Conservation (phyloP, 2,888 invertebrate genomes). For the Stenodera caucasica region DNA sequence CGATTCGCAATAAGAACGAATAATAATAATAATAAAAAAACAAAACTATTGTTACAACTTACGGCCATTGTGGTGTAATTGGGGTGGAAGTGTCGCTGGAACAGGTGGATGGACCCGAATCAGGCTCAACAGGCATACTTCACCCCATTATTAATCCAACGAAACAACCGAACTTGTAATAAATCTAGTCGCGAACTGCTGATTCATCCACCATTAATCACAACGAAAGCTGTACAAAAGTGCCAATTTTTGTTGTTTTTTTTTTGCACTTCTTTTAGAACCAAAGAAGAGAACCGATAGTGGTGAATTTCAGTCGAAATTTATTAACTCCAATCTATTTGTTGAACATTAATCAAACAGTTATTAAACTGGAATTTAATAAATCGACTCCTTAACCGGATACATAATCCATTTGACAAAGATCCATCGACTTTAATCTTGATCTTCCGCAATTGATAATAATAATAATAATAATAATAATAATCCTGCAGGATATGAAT, state of each 20-base stretch:
- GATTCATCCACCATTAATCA: slow-evolving; percentile 45
- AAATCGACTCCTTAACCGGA: background rate
- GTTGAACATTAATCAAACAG: background rate
- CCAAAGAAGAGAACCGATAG: background rate
- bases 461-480: background rate
- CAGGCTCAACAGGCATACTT: slow-evolving; percentile 33
- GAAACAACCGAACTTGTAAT: slow-evolving; percentile 34
- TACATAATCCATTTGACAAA: background rate
- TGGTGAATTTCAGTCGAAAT: slow-evolving; percentile 5
- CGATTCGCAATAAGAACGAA: background rate
- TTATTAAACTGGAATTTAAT: background rate
- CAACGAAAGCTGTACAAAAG: slow-evolving; percentile 28
- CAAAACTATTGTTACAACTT: background rate
- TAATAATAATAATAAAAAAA: no score
- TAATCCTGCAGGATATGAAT: slow-evolving; percentile 68
- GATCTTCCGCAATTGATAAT: no score
- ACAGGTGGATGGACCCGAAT: slow-evolving; percentile 36
- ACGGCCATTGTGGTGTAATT: no score
- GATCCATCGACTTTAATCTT: no score
- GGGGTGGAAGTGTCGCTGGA: no score
- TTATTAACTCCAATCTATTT: background rate
- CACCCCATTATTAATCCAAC: slow-evolving; percentile 32
- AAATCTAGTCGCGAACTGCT: slow-evolving; percentile 44
- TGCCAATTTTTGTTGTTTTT: no score
- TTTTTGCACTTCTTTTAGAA: background rate